Percentiles rank a stretch among this genome's conserved stretches.
These are phyloP conservation scores for Siniperca obscura DNA, from an alignment of 2,797 vertebrate genomes.

Conservation along the genomic window DNA sequence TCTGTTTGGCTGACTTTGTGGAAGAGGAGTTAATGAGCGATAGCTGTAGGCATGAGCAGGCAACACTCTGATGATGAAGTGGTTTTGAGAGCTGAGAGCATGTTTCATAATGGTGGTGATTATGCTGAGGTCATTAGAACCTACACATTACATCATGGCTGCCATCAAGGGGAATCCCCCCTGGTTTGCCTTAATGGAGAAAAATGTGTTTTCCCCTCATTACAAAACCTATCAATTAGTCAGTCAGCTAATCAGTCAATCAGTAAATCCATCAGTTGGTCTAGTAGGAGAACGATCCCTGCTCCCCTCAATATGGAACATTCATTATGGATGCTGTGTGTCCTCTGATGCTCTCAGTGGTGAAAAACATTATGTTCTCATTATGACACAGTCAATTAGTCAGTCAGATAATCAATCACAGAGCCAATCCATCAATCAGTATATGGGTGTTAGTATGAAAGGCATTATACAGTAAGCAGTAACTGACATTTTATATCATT, in stretches of 20 bases:
- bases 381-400: slow-evolving; percentile 65
- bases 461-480: background rate
- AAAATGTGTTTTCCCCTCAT: slow-evolving; percentile 65
- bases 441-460: slow-evolving; percentile 21
- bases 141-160: slow-evolving; percentile 72
- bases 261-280: slow-evolving; percentile 64
- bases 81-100: slow-evolving; percentile 58
- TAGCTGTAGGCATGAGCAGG: slow-evolving; percentile 63
- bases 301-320: slow-evolving; percentile 35
- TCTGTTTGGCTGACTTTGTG: slow-evolving; percentile 50
- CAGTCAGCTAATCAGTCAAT: slow-evolving; percentile 61
- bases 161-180: slow-evolving; percentile 53
- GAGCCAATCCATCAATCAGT: slow-evolving; percentile 35
- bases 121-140: slow-evolving; percentile 80
- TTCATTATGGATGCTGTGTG: slow-evolving; percentile 59
- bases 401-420: slow-evolving; percentile 39
- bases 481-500: background rate
- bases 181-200: slow-evolving; percentile 64
- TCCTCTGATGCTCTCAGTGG: slow-evolving; percentile 48
- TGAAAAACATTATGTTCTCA: slow-evolving; percentile 59
- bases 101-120: slow-evolving; percentile 75
- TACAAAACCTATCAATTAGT: slow-evolving; percentile 68
- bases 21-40: slow-evolving; percentile 51
- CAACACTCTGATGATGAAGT: slow-evolving; percentile 73
- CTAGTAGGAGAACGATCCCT: slow-evolving; percentile 41